These are phyloP conservation scores for Cynaeus angustus DNA, from an alignment of 2,888 invertebrate genomes.

Conservation along the genomic window DNA sequence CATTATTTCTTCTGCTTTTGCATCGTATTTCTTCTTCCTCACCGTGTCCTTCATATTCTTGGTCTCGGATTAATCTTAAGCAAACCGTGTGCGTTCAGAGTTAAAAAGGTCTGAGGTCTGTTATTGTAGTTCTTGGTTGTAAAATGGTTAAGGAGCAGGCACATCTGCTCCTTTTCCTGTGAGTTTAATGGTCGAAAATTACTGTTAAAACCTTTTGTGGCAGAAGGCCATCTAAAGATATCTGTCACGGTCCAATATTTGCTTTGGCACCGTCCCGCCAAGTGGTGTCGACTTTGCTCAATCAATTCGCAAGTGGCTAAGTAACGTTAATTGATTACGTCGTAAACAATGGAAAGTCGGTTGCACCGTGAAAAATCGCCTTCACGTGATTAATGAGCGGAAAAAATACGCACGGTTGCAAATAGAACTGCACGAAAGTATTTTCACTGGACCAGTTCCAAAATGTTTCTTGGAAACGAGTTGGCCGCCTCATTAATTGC, in stretches of 20 bases:
- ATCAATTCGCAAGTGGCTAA: conserved; percentile 29
- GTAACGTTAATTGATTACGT: conserved; percentile 38
- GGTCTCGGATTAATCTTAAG: no score
- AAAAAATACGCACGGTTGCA: conserved; percentile 52
- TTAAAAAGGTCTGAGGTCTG: no score
- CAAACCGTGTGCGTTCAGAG: no score
- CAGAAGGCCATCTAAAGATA: conserved; percentile 10
- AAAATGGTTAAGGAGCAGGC: no score
- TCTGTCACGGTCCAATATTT: conserved; percentile 32
- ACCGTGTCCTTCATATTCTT: no score
- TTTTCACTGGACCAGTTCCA: conserved; percentile 58
- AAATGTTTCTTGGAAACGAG: conserved; percentile 55
- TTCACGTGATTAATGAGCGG: conserved; percentile 46
- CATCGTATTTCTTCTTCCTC: no score
- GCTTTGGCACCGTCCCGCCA: conserved; percentile 25
- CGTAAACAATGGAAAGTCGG: conserved; percentile 45
- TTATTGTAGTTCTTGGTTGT: no score
- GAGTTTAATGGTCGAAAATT: background rate
- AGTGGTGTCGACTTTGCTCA: conserved; percentile 32
- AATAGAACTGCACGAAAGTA: conserved; percentile 54
- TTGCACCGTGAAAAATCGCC: conserved; percentile 33
- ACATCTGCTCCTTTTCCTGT: no score
- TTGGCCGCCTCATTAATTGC: conserved; percentile 47
- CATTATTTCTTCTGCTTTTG: no score
- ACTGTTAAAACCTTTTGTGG: conserved; percentile 9